A percentile compares a stretch with the other conserved stretches of the same genome.
Evolutionary conservation across 2,113 vertebrate genomes (phyloP).

Genomic region (Galeopterus variegatus): DNA sequence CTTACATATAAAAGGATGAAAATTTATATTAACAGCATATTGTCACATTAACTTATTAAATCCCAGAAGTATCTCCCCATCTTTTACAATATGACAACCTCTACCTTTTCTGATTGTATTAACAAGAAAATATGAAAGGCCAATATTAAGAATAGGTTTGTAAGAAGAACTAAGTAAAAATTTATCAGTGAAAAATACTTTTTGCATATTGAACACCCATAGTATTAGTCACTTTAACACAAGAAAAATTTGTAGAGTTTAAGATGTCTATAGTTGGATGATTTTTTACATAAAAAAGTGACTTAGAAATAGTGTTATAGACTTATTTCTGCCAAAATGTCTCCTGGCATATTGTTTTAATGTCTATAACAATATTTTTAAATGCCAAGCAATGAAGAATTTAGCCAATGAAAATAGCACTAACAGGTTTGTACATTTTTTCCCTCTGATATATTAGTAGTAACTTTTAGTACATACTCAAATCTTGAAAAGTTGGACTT

Average conservation of each 20-base stretch:
- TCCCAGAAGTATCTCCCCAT: neutral
- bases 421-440: neutral
- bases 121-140: neutral
- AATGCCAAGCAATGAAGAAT: neutral
- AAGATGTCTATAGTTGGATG: neutral
- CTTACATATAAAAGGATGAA: neutral
- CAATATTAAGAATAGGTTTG: neutral
- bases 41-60: neutral
- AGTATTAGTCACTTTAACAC: neutral
- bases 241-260: neutral
- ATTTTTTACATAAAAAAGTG: constrained; percentile 28
- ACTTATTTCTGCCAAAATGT: neutral
- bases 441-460: constrained; percentile 36
- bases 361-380: neutral
- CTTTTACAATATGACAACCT: neutral
- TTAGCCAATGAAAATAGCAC: constrained; percentile 14
- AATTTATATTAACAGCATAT: neutral
- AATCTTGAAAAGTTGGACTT: neutral
- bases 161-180: constrained; percentile 4
- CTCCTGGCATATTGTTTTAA: constrained; percentile 4
- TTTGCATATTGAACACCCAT: neutral
- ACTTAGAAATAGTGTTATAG: neutral
- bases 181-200: neutral
- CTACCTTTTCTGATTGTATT: constrained; percentile 28
- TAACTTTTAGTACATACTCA: neutral